Conservation (phyloP, 1,140 invertebrate genomes). For the Diachasmimorpha longicaudata region DNA sequence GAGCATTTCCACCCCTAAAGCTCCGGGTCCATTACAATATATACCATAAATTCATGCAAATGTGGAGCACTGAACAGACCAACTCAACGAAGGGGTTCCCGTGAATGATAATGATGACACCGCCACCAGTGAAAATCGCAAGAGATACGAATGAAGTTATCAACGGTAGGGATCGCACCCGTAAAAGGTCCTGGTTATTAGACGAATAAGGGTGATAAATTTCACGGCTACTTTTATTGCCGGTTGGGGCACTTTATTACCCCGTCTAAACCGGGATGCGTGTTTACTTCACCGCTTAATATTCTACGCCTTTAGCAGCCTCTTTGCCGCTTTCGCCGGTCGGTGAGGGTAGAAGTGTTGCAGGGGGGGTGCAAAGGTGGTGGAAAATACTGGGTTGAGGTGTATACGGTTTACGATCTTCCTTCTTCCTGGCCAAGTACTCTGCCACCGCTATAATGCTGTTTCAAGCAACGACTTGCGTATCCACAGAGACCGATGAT, state of each 20-base stretch:
- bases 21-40: no score
- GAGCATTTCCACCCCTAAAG: no score
- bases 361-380: neutral
- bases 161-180: neutral
- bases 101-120: neutral
- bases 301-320: slow-evolving; percentile 35
- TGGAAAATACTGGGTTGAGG: neutral
- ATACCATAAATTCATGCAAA: no score
- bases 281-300: slow-evolving; percentile 43
- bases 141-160: neutral
- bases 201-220: slow-evolving; percentile 30
- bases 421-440: neutral
- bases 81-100: neutral
- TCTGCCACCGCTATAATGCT: slow-evolving; percentile 39
- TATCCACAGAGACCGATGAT: slow-evolving; percentile 36
- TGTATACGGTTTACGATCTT: slow-evolving; percentile 35
- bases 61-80: neutral
- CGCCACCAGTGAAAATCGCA: neutral
- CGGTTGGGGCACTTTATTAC: slow-evolving; percentile 34
- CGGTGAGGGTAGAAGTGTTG: no score
- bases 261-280: slow-evolving; percentile 21
- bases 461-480: slow-evolving; percentile 43
- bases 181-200: slow-evolving; percentile 4
- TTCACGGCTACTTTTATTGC: slow-evolving; percentile 28
- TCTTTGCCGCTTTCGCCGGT: neutral